Percentiles rank a stretch among this genome's conserved stretches.
phyloP scores from a whole-genome alignment of 2,888 invertebrate genomes.

The Xestia xanthographa region DNA sequence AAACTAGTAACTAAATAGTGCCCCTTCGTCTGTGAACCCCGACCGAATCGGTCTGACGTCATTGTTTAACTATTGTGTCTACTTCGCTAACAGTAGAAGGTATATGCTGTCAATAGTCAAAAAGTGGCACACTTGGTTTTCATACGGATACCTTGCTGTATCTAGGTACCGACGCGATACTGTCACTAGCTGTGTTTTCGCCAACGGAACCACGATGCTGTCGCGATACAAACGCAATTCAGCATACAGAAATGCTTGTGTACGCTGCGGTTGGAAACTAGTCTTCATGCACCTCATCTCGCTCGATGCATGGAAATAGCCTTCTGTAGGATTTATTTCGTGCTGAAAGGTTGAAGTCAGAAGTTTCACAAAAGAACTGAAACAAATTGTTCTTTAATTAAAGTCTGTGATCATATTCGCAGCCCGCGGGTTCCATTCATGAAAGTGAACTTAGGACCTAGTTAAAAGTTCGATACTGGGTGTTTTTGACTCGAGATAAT shows the following conservation, averaged over 20 bases:
- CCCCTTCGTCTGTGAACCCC: too few relatives aligned
- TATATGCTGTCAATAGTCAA: too few relatives aligned
- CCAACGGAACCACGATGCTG: background rate
- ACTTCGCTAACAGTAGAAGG: too few relatives aligned
- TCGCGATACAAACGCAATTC: background rate
- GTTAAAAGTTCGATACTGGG: slow-evolving; percentile 20
- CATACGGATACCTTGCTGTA: background rate
- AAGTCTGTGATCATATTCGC: slow-evolving; percentile 38
- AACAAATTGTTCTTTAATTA: slow-evolving; percentile 47
- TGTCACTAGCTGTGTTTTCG: background rate
- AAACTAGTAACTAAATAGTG: background rate
- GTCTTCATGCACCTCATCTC: background rate
- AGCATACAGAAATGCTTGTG: background rate
- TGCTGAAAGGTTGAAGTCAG: background rate
- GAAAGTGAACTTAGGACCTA: slow-evolving; percentile 32
- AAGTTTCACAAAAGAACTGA: slow-evolving; percentile 27
- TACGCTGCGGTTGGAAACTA: background rate
- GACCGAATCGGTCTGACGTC: too few relatives aligned
- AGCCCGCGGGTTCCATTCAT: slow-evolving; percentile 20
- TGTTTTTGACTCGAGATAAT: slow-evolving; percentile 10
- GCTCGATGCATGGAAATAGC: background rate
- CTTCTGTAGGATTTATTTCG: background rate
- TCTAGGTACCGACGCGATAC: too few relatives aligned
- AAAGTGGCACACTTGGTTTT: too few relatives aligned
- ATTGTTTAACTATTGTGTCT: background rate